Evolutionary conservation across 2,888 invertebrate genomes (phyloP).

Genomic region (Caenorhabditis becei): DNA sequence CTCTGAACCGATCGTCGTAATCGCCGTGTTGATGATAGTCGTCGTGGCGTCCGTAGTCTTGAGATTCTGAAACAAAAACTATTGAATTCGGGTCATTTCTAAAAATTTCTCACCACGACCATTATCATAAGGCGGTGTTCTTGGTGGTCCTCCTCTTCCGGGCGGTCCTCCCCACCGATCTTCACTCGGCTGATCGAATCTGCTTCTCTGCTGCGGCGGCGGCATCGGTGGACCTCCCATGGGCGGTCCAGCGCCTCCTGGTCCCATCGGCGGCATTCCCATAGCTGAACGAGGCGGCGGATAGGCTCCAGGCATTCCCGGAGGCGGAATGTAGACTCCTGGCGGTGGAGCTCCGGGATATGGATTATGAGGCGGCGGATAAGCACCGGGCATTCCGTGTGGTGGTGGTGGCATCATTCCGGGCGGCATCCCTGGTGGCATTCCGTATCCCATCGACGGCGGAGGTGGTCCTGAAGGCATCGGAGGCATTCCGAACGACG

Average conservation of each 20-base stretch:
- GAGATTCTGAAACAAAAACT: constrained; percentile 31
- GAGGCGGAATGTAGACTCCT: constrained; percentile 55
- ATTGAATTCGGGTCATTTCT: too few relatives aligned
- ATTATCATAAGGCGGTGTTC: constrained; percentile 58
- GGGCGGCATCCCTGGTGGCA: constrained; percentile 65
- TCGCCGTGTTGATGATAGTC: constrained; percentile 19
- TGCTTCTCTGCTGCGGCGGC: constrained; percentile 23
- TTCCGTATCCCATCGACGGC: constrained; percentile 48
- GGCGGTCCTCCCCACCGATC: constrained; percentile 23
- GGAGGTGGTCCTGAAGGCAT: constrained; percentile 63
- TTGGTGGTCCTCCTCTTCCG: constrained; percentile 30
- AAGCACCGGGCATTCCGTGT: constrained; percentile 45
- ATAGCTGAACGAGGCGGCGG: constrained; percentile 37
- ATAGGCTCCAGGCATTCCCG: constrained; percentile 53
- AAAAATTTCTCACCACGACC: constrained; percentile 32
- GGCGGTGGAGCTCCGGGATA: constrained; percentile 42
- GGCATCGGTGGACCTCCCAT: constrained; percentile 3
- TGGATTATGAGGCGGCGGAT: constrained; percentile 33
- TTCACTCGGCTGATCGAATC: constrained; percentile 53
- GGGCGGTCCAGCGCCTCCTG: neutral
- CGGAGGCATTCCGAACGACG: constrained; percentile 64
- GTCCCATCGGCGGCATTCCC: constrained; percentile 10
- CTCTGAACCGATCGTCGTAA: constrained; percentile 48
- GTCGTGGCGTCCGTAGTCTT: constrained; percentile 24
- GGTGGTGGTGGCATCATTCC: constrained; percentile 67